phyloP scores from a whole-genome alignment of 1,140 invertebrate species.

The Fopius arisanus region DNA sequence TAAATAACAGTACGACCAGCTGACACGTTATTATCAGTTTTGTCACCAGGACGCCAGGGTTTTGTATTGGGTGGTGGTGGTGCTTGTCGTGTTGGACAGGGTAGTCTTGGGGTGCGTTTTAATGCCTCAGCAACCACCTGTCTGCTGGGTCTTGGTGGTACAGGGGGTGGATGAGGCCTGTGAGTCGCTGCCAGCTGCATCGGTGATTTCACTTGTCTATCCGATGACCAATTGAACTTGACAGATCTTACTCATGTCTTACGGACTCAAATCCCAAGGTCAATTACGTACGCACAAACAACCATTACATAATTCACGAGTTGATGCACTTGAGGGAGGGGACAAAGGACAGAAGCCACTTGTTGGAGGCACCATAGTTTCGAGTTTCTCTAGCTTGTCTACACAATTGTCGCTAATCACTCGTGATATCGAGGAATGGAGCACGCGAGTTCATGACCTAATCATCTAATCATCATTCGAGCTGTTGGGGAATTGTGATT shows the following conservation, averaged over 20 bases:
- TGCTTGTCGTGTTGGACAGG: slow-evolving; percentile 63
- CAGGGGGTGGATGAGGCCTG: slow-evolving; percentile 71
- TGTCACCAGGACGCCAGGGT: slow-evolving; percentile 63
- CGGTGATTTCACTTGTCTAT: slow-evolving; percentile 4
- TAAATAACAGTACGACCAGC: slow-evolving; percentile 46
- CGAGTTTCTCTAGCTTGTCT: neutral
- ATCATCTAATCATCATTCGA: no score
- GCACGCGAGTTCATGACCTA: no score
- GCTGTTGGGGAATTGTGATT: no score
- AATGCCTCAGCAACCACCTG: slow-evolving; percentile 74
- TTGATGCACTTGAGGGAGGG: neutral
- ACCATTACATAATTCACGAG: neutral
- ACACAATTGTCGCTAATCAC: no score
- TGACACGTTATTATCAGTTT: slow-evolving; percentile 39
- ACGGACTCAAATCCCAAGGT: neutral
- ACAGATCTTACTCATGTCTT: neutral
- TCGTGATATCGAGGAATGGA: no score
- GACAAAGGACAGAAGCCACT: neutral
- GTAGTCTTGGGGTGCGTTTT: slow-evolving; percentile 69
- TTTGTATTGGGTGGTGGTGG: slow-evolving; percentile 61
- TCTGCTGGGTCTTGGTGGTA: slow-evolving; percentile 76
- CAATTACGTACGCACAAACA: neutral
- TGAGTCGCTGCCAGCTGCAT: slow-evolving; percentile 60
- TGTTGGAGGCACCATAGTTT: no score
- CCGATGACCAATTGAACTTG: neutral